Conservation (phyloP, 2,113 vertebrate species). For the Bucco capensis region DNA sequence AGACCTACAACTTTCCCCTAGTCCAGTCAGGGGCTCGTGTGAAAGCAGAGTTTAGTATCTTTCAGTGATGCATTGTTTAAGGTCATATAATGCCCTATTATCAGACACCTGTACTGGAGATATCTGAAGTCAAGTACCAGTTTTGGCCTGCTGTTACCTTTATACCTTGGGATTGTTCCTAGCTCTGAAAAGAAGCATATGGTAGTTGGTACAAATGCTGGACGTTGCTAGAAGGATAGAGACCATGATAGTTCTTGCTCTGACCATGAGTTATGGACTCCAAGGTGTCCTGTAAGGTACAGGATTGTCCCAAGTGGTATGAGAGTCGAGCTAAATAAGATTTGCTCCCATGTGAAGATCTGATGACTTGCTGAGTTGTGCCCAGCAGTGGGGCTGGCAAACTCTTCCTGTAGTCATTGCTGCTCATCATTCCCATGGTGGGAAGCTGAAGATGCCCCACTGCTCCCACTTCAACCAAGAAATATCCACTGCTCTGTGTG, state of each 20-base stretch:
- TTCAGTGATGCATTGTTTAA: neutral
- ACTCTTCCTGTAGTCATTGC: neutral
- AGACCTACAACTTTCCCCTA: no score
- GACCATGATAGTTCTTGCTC: fast-evolving
- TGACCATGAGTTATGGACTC: neutral
- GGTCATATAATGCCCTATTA: neutral
- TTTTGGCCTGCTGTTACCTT: neutral
- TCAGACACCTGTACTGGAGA: neutral
- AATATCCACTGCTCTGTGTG: neutral
- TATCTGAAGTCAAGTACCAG: neutral
- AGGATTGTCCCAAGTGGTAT: neutral
- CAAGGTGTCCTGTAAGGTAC: neutral
- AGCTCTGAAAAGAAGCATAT: neutral
- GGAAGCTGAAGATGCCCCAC: neutral
- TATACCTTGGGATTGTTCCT: neutral
- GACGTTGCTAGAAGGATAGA: neutral
- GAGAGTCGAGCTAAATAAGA: neutral
- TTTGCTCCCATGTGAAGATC: neutral
- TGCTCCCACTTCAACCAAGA: neutral
- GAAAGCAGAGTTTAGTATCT: neutral
- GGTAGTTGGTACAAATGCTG: neutral
- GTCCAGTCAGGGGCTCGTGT: neutral
- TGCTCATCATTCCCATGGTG: neutral
- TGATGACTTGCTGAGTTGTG: neutral
- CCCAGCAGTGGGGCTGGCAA: neutral